Percentiles rank a stretch among this genome's conserved stretches.
These are phyloP conservation scores for Pyrrhosoma nymphula DNA, from an alignment of 2,888 invertebrate species.

Conservation along the genomic window DNA sequence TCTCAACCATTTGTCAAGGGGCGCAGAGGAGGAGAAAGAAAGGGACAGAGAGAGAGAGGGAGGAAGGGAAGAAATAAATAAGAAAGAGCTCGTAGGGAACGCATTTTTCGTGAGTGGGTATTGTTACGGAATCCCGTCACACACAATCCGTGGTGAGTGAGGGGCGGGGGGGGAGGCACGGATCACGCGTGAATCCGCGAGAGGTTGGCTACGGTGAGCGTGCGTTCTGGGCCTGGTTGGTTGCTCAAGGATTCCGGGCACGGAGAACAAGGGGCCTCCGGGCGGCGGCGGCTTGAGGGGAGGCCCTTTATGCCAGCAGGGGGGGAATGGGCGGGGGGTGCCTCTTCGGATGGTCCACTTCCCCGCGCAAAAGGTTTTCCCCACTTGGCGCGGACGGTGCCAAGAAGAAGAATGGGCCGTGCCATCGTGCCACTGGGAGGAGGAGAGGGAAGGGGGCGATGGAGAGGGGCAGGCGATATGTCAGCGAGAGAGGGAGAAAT, in stretches of 20 bases:
- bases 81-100: not conserved
- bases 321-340: not conserved
- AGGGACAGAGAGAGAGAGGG: not conserved
- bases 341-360: not conserved
- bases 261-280: not conserved
- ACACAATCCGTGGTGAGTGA: not conserved
- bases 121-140: conserved; percentile 59
- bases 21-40: not conserved
- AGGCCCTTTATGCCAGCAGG: not conserved
- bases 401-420: not conserved
- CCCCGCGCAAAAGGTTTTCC: not conserved
- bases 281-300: not conserved
- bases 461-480: not conserved
- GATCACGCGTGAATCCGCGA: not conserved
- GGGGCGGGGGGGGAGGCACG: not conserved
- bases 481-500: not conserved
- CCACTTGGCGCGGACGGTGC: not conserved
- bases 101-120: conserved; percentile 50
- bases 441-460: not conserved
- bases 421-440: not conserved
- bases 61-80: not conserved
- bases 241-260: not conserved
- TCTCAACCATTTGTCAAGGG: not conserved
- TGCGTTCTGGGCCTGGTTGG: not conserved
- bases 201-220: not conserved